A percentile compares a stretch with the other conserved stretches of the same genome.
These are phyloP conservation scores for Dolichoris vasculosae DNA, from an alignment of 1,140 invertebrate genomes.

Conservation along the genomic window DNA sequence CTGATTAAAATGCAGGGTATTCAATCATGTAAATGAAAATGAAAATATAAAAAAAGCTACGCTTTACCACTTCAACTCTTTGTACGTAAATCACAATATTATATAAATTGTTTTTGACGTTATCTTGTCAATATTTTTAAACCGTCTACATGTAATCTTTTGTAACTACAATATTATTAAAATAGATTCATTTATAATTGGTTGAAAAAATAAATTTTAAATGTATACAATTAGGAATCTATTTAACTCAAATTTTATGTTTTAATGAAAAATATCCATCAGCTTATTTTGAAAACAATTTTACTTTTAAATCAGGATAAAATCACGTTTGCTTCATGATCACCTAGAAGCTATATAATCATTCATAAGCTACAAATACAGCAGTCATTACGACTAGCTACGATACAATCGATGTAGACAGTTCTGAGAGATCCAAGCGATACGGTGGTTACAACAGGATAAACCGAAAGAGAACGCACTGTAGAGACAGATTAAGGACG, in stretches of 20 bases:
- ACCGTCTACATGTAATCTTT: not conserved
- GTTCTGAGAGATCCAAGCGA: not conserved
- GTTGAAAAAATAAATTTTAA: too few species aligned
- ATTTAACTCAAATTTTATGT: too few species aligned
- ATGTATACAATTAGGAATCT: too few species aligned
- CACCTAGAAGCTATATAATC: not conserved
- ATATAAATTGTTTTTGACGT: not conserved
- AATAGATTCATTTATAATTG: too few species aligned
- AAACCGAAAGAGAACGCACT: not conserved
- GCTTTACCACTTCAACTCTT: not conserved
- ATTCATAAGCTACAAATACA: not conserved
- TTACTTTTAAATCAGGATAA: not conserved
- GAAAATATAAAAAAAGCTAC: not conserved
- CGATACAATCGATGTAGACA: not conserved
- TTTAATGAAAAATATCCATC: not conserved
- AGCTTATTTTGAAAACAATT: not conserved
- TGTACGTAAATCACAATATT: not conserved
- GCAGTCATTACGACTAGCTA: not conserved
- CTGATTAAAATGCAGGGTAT: not conserved
- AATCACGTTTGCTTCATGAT: not conserved
- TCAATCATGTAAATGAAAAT: too few species aligned
- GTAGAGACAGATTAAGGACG: constrained; percentile 38
- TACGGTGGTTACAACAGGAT: not conserved
- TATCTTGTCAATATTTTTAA: not conserved
- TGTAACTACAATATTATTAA: not conserved